Conservation (phyloP, 2,888 invertebrate species). For the Osedax fenrisi region DNA sequence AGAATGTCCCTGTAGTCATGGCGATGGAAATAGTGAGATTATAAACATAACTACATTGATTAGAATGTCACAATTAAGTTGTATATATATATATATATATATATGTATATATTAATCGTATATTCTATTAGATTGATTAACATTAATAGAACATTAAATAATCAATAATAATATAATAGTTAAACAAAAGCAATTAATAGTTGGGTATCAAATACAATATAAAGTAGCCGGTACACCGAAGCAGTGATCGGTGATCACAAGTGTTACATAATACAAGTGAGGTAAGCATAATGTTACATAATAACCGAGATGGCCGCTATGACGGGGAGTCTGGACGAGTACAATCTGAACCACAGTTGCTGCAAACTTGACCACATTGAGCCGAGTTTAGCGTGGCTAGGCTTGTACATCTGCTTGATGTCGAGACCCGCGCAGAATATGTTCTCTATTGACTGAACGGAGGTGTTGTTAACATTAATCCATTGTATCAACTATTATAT, state of each 20-base stretch:
- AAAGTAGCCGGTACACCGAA: not conserved
- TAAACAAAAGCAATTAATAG: not conserved
- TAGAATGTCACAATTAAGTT: not conserved
- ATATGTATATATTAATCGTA: not conserved
- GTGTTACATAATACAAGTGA: not conserved
- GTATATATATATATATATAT: not conserved
- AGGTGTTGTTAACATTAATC: too few species aligned
- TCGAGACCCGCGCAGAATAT: constrained; percentile 74
- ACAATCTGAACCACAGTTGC: constrained; percentile 68
- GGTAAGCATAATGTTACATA: not conserved
- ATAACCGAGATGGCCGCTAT: constrained; percentile 73
- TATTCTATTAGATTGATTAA: too few species aligned
- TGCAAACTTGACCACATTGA: constrained; percentile 68
- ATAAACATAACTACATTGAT: not conserved
- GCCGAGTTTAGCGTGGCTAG: constrained; percentile 59
- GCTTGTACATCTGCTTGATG: constrained; percentile 75
- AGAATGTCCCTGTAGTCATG: constrained; percentile 60
- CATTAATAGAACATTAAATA: not conserved
- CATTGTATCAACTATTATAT: too few species aligned
- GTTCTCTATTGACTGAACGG: constrained; percentile 60
- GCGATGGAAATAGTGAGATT: not conserved
- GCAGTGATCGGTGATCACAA: too few species aligned
- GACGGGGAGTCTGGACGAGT: constrained; percentile 61
- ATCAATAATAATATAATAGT: not conserved
- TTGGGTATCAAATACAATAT: not conserved